Evolutionary conservation across 2,888 invertebrate species (phyloP).

Genomic region (Nymphalis polychloros): DNA sequence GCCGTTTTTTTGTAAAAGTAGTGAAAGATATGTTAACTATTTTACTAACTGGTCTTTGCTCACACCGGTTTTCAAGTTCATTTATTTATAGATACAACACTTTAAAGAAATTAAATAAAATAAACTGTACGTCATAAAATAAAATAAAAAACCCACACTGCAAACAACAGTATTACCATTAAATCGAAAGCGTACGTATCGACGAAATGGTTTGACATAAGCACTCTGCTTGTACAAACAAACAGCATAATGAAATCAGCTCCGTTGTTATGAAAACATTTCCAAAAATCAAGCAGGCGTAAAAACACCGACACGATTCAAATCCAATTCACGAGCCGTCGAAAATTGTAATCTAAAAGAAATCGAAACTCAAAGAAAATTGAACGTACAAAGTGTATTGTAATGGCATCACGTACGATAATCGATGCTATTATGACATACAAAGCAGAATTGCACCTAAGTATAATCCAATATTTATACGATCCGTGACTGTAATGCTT

Average conservation of each 20-base stretch:
- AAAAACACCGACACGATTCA: slow-evolving; percentile 56
- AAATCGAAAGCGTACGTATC: slow-evolving; percentile 32
- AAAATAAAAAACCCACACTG: neutral
- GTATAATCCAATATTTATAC: slow-evolving; percentile 81
- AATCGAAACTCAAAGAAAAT: slow-evolving; percentile 69
- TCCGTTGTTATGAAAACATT: slow-evolving; percentile 42
- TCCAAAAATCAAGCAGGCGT: slow-evolving; percentile 64
- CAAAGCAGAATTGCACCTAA: slow-evolving; percentile 76
- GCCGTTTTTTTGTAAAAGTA: slow-evolving; percentile 50
- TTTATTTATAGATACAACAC: slow-evolving; percentile 14
- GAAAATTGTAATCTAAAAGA: slow-evolving; percentile 72
- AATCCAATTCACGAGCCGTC: slow-evolving; percentile 64
- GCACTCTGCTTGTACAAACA: slow-evolving; percentile 39
- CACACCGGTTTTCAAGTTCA: slow-evolving; percentile 5
- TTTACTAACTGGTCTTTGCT: slow-evolving; percentile 23
- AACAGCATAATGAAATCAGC: slow-evolving; percentile 42
- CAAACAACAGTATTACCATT: slow-evolving; percentile 16
- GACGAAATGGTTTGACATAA: slow-evolving; percentile 33
- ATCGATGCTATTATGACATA: slow-evolving; percentile 80
- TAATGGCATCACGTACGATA: slow-evolving; percentile 81
- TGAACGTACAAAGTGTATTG: slow-evolving; percentile 66
- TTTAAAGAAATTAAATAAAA: slow-evolving; percentile 4
- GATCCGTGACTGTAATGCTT: slow-evolving; percentile 67
- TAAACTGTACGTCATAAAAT: slow-evolving; percentile 5
- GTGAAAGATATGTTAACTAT: slow-evolving; percentile 24